A percentile compares a stretch with the other conserved stretches of the same genome.
phyloP scores from a whole-genome alignment of 2,113 vertebrate species.

The Aphelocoma coerulescens region DNA sequence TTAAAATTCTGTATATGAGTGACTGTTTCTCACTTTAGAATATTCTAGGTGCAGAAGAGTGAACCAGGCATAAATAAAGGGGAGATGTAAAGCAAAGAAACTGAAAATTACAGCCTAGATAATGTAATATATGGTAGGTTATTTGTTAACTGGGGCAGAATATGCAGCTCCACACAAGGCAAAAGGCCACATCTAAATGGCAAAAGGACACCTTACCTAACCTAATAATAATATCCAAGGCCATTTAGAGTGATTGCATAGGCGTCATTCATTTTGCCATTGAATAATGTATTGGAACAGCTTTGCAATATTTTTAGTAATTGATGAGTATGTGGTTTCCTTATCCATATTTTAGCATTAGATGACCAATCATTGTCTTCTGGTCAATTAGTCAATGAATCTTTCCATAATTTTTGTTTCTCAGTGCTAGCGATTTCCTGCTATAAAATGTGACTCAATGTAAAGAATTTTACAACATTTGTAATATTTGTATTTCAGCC shows the following conservation, averaged over 20 bases:
- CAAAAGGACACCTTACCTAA: neutral
- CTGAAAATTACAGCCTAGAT: neutral
- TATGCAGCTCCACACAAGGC: neutral
- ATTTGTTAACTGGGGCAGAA: neutral
- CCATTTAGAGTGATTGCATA: neutral
- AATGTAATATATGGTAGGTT: neutral
- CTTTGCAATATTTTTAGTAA: constrained; percentile 26
- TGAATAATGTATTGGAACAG: neutral
- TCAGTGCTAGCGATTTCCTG: neutral
- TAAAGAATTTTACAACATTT: neutral
- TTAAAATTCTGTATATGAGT: neutral
- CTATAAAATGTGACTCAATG: neutral
- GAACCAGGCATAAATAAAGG: neutral
- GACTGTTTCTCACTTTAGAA: neutral
- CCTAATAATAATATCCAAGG: neutral
- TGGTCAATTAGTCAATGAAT: neutral
- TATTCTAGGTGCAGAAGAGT: neutral
- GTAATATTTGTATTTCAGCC: neutral
- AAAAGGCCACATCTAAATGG: neutral
- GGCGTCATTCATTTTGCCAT: neutral
- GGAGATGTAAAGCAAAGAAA: neutral
- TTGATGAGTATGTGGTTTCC: neutral
- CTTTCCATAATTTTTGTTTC: neutral
- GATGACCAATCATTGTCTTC: neutral
- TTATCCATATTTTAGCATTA: neutral